Evolutionary conservation across 2,888 invertebrate species (phyloP).

Genomic region (Tinea pellionella): DNA sequence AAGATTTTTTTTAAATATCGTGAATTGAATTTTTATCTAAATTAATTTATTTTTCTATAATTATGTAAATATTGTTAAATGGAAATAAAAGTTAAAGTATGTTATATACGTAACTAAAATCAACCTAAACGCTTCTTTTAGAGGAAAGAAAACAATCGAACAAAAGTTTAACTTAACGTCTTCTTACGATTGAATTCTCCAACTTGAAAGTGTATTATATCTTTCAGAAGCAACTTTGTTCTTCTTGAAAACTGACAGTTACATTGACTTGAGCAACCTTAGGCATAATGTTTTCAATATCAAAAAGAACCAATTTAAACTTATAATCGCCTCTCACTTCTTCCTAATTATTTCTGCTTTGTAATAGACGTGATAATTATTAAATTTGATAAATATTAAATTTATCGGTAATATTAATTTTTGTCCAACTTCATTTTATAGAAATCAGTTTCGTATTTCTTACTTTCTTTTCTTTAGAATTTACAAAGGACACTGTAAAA

Average conservation of each 20-base stretch:
- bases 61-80: too few relatives aligned
- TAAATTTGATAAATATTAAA: too few relatives aligned
- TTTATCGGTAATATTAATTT: too few relatives aligned
- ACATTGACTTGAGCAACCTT: not conserved
- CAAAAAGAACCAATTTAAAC: not conserved
- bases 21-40: too few relatives aligned
- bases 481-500: too few relatives aligned
- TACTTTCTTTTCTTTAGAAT: too few relatives aligned
- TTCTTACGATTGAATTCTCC: conserved; percentile 53
- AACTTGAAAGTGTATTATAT: conserved; percentile 63
- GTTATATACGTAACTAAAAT: conserved; percentile 11
- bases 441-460: too few relatives aligned
- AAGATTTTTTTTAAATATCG: too few relatives aligned
- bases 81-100: not conserved
- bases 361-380: not conserved
- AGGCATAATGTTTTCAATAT: not conserved
- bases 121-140: conserved; percentile 36
- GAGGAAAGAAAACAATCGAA: conserved; percentile 53
- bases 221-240: conserved; percentile 46
- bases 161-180: conserved; percentile 40
- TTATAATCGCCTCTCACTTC: not conserved
- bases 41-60: too few relatives aligned
- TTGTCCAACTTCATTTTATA: too few relatives aligned
- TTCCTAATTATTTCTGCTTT: not conserved
- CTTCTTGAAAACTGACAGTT: conserved; percentile 36